These are phyloP conservation scores for Clarias fuscus DNA, from an alignment of 2,797 vertebrate genomes.

Conservation along the genomic window DNA sequence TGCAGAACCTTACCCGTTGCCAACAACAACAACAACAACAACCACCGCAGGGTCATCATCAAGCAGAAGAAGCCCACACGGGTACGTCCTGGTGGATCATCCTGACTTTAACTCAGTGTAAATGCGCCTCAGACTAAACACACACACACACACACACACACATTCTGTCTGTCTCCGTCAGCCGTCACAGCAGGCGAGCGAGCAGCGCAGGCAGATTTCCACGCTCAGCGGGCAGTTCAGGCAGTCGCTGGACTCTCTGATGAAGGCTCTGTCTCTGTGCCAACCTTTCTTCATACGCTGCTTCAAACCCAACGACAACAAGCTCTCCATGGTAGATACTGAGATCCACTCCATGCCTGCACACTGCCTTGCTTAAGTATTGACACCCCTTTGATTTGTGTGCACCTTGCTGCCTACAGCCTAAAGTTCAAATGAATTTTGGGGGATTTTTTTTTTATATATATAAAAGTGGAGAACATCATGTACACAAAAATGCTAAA, in stretches of 20 bases:
- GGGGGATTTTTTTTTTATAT: not conserved
- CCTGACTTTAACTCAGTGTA: not conserved
- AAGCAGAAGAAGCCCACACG: constrained; percentile 66
- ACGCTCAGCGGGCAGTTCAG: constrained; percentile 91
- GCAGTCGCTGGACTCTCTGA: constrained; percentile 90
- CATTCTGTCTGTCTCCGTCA: not conserved
- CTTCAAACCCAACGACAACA: constrained; percentile 92
- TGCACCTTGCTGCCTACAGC: not conserved
- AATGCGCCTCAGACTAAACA: not conserved
- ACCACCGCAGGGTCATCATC: constrained; percentile 63
- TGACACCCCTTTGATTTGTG: not conserved
- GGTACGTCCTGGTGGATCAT: constrained; percentile 58
- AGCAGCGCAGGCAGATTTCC: constrained; percentile 75
- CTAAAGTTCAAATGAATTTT: not conserved
- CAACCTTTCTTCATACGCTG: constrained; percentile 95
- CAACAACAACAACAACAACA: constrained; percentile 50
- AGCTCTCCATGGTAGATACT: constrained; percentile 82
- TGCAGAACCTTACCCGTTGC: constrained; percentile 50
- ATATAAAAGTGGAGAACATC: not conserved
- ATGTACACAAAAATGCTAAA: not conserved
- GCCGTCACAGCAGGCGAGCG: constrained; percentile 48
- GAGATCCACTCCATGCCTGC: not conserved
- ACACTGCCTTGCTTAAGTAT: too few species aligned
- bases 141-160: too few species aligned
- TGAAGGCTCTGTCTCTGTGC: constrained; percentile 87